phyloP scores from a whole-genome alignment of 2,888 invertebrate species.

The Stenurella melanura region DNA sequence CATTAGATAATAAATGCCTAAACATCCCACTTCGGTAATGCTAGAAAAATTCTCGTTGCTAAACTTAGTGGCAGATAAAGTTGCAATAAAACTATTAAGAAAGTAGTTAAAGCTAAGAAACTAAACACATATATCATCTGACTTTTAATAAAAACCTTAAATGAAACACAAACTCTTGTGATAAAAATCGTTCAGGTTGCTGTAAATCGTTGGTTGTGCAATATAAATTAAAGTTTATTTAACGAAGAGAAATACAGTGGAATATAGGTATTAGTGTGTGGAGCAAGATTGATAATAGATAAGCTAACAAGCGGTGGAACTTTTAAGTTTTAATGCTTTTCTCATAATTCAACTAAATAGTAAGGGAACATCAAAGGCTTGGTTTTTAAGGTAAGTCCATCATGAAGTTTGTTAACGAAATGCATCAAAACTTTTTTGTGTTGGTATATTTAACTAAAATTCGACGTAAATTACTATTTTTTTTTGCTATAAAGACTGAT shows the following conservation, averaged over 20 bases:
- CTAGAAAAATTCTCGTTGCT: not conserved
- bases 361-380: too few species aligned
- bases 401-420: too few species aligned
- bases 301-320: not conserved
- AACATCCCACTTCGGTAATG: not conserved
- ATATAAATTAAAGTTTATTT: slow-evolving; percentile 11
- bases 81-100: slow-evolving; percentile 15
- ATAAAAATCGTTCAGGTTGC: slow-evolving; percentile 15
- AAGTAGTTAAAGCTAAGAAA: slow-evolving; percentile 5
- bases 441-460: too few species aligned
- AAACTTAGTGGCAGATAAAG: not conserved
- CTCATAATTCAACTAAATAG: too few species aligned
- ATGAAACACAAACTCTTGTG: slow-evolving; percentile 14
- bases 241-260: not conserved
- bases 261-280: not conserved
- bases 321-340: too few species aligned
- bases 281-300: not conserved
- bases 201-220: slow-evolving; percentile 3
- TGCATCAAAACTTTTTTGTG: too few species aligned
- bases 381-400: too few species aligned
- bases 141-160: slow-evolving; percentile 31
- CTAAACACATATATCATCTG: slow-evolving; percentile 11
- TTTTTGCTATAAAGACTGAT: too few species aligned
- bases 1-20: not conserved
- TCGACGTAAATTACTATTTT: too few species aligned